phyloP scores from a whole-genome alignment of 2,113 vertebrate genomes.

The Ophthalmolycus amberensis region DNA sequence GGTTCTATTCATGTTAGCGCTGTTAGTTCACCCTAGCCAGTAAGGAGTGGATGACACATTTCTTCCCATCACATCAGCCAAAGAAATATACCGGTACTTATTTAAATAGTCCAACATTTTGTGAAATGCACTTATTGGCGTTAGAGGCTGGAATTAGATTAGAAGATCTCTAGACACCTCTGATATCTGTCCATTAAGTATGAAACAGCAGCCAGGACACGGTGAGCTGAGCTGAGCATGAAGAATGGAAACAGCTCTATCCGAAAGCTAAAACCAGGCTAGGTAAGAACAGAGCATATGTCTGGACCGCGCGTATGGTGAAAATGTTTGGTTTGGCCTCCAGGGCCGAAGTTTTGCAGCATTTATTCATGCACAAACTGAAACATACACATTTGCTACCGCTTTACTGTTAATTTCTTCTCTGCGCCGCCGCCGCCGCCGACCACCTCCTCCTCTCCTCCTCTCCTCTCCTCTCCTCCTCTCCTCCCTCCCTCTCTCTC shows the following conservation, averaged over 20 bases:
- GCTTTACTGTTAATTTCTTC: constrained; percentile 1
- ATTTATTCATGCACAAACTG: background rate
- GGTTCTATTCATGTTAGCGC: too few relatives aligned
- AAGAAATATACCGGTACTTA: background rate
- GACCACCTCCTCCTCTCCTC: too few relatives aligned
- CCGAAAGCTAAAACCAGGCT: background rate
- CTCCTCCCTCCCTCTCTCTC: too few relatives aligned
- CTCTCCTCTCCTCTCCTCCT: too few relatives aligned
- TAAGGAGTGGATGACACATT: too few relatives aligned
- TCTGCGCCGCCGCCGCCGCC: background rate
- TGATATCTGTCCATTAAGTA: background rate
- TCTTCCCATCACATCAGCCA: background rate
- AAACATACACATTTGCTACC: background rate
- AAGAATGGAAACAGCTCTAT: background rate
- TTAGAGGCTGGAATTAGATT: background rate
- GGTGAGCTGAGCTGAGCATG: background rate
- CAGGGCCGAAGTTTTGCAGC: background rate
- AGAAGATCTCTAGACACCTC: background rate
- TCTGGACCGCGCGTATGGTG: background rate
- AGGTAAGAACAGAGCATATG: background rate
- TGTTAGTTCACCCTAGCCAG: too few relatives aligned
- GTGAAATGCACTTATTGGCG: background rate
- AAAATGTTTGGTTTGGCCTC: background rate
- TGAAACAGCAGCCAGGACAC: background rate
- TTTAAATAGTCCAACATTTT: background rate